Evolutionary conservation across 2,113 vertebrate species (phyloP).

Genomic region (Pelmatolapia mariae): DNA sequence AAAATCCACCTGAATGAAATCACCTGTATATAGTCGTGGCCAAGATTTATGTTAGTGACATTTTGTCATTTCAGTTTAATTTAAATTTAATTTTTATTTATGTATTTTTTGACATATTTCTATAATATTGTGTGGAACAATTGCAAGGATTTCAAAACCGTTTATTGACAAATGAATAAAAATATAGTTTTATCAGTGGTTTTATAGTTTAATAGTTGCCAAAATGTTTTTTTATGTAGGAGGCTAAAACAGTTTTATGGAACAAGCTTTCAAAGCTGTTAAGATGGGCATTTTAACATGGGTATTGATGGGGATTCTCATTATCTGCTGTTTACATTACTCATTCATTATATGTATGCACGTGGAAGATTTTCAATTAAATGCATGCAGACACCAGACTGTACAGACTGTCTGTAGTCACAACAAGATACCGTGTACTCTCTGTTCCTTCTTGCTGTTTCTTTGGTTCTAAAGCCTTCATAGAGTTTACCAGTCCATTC

Average conservation of each 20-base stretch:
- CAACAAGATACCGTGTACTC: neutral
- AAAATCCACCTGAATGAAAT: neutral
- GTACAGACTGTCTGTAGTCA: neutral
- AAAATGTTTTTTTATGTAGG: neutral
- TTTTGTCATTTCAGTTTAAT: neutral
- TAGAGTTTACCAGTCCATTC: neutral
- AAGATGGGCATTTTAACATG: neutral
- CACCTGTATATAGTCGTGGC: neutral
- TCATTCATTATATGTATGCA: neutral
- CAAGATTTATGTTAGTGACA: neutral
- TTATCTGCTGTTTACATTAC: neutral
- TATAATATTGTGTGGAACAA: neutral
- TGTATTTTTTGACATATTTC: neutral
- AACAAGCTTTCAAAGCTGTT: neutral
- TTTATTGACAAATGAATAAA: neutral
- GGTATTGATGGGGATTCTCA: neutral
- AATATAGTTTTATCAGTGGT: neutral
- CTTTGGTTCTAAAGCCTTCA: neutral
- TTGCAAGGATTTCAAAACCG: rapidly evolving
- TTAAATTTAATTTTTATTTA: neutral
- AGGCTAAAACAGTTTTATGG: neutral
- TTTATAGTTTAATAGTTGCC: neutral
- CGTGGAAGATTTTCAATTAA: neutral
- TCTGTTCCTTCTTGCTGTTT: neutral
- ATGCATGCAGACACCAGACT: neutral